Percentiles rank a stretch among this genome's conserved stretches.
Evolutionary conservation across 1,140 invertebrate genomes (phyloP).

Genomic region (Sarcophaga peregrina): DNA sequence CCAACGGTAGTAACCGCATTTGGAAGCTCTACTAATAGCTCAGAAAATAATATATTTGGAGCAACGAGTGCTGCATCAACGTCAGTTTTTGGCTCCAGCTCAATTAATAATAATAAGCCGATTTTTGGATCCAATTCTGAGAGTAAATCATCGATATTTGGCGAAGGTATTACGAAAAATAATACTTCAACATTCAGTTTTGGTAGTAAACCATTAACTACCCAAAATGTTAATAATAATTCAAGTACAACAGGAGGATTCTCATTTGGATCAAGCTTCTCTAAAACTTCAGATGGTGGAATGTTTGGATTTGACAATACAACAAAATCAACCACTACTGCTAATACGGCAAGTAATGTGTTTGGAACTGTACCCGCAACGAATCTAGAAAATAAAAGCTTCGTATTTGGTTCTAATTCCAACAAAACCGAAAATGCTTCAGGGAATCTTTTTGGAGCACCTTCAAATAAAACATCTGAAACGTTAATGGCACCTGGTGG

Average conservation of each 20-base stretch:
- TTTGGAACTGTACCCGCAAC: background rate
- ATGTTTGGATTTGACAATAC: background rate
- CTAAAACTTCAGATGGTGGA: background rate
- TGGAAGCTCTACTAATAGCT: background rate
- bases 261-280: background rate
- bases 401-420: background rate
- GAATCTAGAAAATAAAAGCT: background rate
- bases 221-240: background rate
- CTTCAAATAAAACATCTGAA: conserved; percentile 16
- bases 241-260: conserved; percentile 19
- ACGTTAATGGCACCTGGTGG: conserved; percentile 46
- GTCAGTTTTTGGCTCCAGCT: background rate
- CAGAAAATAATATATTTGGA: background rate
- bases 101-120: background rate
- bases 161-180: background rate
- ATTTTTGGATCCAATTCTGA: background rate
- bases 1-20: background rate
- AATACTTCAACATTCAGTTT: conserved; percentile 1
- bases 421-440: background rate
- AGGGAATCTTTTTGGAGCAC: conserved; percentile 24
- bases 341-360: background rate
- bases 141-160: conserved; percentile 31
- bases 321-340: background rate
- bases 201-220: background rate
- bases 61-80: conserved; percentile 14